Percentiles rank a stretch among this genome's conserved stretches.
Evolutionary conservation across 2,888 invertebrate species (phyloP).

Genomic region (Arge pagana): DNA sequence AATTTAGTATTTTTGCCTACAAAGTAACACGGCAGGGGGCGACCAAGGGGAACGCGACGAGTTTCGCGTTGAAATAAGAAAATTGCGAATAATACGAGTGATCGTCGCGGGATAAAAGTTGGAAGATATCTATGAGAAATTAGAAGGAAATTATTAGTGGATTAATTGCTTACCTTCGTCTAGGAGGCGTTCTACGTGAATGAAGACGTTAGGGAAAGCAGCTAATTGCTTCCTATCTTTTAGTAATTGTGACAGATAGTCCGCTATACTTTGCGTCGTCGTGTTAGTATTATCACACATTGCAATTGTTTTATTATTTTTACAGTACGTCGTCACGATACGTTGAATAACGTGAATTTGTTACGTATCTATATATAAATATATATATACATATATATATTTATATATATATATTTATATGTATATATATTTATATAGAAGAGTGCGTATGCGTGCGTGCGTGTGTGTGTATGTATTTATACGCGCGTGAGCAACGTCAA

Average conservation of each 20-base stretch:
- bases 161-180: constrained; percentile 87
- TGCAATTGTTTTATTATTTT: constrained; percentile 32
- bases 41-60: no score
- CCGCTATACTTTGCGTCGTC: constrained; percentile 96
- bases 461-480: no score
- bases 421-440: no score
- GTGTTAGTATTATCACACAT: constrained; percentile 59
- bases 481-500: constrained; percentile 20
- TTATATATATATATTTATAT: no score
- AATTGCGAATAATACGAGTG: constrained; percentile 4
- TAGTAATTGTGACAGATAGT: constrained; percentile 99
- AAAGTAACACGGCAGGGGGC: no score
- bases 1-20: no score
- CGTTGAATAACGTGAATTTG: constrained; percentile 15
- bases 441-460: no score
- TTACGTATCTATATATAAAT: no score
- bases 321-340: constrained; percentile 15
- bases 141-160: constrained; percentile 28
- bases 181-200: constrained; percentile 97
- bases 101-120: no score
- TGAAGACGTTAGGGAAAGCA: constrained; percentile 99
- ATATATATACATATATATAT: no score
- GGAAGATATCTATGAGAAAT: constrained; percentile 18
- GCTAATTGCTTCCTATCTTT: constrained; percentile 99
- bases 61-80: constrained; percentile 25